Evolutionary conservation across 2,888 invertebrate genomes (phyloP), one percentile per base, ranked within the genome.

Genomic region (Cerastoderma edule): DNA sequence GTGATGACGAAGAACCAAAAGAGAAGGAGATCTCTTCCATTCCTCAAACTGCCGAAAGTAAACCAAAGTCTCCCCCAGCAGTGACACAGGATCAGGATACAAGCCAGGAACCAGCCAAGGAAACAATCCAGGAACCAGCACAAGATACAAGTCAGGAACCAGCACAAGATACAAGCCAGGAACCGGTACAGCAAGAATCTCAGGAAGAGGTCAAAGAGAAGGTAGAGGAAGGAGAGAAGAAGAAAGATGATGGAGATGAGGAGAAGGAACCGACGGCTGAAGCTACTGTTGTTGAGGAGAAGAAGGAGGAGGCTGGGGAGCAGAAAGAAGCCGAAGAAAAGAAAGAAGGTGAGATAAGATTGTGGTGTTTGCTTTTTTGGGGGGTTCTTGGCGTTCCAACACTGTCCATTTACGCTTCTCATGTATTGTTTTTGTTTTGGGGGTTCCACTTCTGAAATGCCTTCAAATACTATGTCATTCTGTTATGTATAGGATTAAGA

Each of bases 1-100:
- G 85, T 75, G 88, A 88, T 70, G 90, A 89, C 32, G 88, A 89
- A 30, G 83, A 78, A 2, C 56, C 65, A 5, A 71, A 71, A 48
- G 71, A 78, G 53, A 60, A 60, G n/a, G 64, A 78, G 33, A 65
- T 75, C 16, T 71, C 78, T n/a, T 72, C 78, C 2, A 46, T 74
- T 24, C 67, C 74, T 16, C 44, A 73, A 60, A 68, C 74, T 16
- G 65, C 75, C 24, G 75, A 80, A 48, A 73, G 66, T 54, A 64
- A 48, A 16, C 50, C 60, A 28, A 68, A 56, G 48, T 64, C 77
- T n/a, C 44, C 68, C 39, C 44, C 32, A 5, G 44, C 54, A 24
- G 32, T 13, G 24, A 54, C 5, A 50, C 13, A 19, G 19, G 54
- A 35, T 19, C 63, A 71, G 6, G 39, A n/a, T n/a, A n/a, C n/a